Base-by-base conservation (phyloP, 2,888 invertebrate genomes). In the Caenorhabditis drosophilae region DNA sequence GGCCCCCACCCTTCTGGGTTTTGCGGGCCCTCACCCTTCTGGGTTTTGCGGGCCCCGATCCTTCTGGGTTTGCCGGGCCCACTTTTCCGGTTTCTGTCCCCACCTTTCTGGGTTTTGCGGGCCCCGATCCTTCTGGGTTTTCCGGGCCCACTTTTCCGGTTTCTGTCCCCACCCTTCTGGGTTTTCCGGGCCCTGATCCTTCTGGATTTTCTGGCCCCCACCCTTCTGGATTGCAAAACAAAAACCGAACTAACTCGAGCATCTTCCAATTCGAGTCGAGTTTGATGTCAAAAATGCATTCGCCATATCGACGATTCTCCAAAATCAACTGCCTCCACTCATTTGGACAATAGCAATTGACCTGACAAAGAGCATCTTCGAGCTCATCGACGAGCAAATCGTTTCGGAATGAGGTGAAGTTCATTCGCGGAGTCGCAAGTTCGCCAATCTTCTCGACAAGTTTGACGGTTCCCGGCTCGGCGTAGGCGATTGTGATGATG, bases 271-370 rank as follows among this genome's bases (percentile, higher is more conserved):
- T 55, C 11, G 66, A 55, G 27, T 66, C 66, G 1, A 66, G 16
- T 49, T 52, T 55, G 1, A 59, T 66, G 1, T 51, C 18, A 40
- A 66, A 66, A 26, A 52, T 60, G 20, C 66, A 66, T 31, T 66
- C 66, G 25, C 59, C 66, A 42, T 60, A 66, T 23, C 40, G 50
- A 34, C 66, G 55, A 31, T 66, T 15, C 16, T 66, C 49, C 7
- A 66, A 27, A 15, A 56, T 25, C 11, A 60, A 31, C 26, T 66
- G 66, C 12, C 20, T 25, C 66, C 66, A 66, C 0, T 47, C 52
- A 25, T 53, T 66, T n/a, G 59, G 66, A 47, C 66, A 66, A 27
- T 66, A 66, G 38, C 66, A 66, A 27, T 66, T 66, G 2, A 60
- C 61, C 49, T 63, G 63, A 38, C 66, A 66, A 6, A 66, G 27